Evolutionary conservation across 2,113 vertebrate species (phyloP), one percentile per base, ranked within the genome.

Genomic region (Microcebus ravelobensis): DNA sequence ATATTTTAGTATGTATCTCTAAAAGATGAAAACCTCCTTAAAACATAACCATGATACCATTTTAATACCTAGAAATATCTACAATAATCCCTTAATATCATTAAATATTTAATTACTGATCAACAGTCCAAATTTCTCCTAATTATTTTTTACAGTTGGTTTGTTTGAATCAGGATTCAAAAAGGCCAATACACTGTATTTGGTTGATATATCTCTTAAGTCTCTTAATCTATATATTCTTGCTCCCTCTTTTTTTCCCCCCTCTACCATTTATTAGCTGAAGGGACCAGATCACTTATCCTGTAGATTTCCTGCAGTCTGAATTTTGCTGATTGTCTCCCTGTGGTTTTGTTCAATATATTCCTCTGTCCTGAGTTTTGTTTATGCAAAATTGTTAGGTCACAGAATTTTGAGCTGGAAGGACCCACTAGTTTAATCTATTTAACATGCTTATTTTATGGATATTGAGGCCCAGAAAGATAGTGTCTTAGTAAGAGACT

Each of bases 51-150:
- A 92, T 11, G 90, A 83, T 80, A 67, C 23, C 39, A 93, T 50
- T 96, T 91, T 91, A 29, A 96, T 6, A 89, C 23, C n/a, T 94
- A 67, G 94, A 63, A 81, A 90, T 65, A 93, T 92, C 87, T 94
- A 39, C 20, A 91, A 63, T 65, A 95, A 91, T 93, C 13, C 12
- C 29, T 94, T 96, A 90, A 45, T 90, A 74, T 87, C 13, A 95
- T 29, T 15, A 92, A 77, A 89, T 39, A 73, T 50, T 81, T 27
- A 77, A 70, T 85, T 93, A 91, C 3, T 79, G 48, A 82, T 45
- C 29, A 82, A 89, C 77, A 42, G 70, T 80, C 21, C 15, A 90
- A n/a, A 82, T 68, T 42, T 86, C 14, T 89, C 23, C 42, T 65
- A 34, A 36, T 0, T 61, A 45, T 39, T 50, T 82, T 89, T 61